These are phyloP conservation scores for Acromyrmex charruanus DNA, from an alignment of 1,140 invertebrate species.

Conservation along the genomic window DNA sequence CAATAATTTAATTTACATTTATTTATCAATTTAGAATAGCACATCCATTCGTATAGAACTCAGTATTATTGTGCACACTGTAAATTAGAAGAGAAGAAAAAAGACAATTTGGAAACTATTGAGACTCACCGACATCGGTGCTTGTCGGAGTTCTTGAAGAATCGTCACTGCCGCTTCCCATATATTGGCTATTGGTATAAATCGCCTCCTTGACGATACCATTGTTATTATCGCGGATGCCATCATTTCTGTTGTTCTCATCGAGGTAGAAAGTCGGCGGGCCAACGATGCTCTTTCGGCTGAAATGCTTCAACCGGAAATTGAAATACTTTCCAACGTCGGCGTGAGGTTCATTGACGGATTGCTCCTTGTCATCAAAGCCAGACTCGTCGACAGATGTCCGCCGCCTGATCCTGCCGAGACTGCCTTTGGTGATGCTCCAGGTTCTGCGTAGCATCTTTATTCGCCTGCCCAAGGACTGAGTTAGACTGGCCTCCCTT, in stretches of 20 bases:
- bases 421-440: constrained; percentile 85
- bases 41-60: neutral
- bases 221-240: constrained; percentile 61
- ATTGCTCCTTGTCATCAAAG: constrained; percentile 56
- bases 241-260: constrained; percentile 55
- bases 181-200: constrained; percentile 75
- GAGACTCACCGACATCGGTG: constrained; percentile 30
- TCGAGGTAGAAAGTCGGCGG: constrained; percentile 83
- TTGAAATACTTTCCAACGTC: constrained; percentile 79
- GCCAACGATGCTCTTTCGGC: constrained; percentile 70
- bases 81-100: constrained; percentile 16
- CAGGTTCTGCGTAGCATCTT: constrained; percentile 83
- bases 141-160: constrained; percentile 62
- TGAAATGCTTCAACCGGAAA: constrained; percentile 80
- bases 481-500: constrained; percentile 80
- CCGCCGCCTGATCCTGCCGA: constrained; percentile 81
- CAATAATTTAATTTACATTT: neutral
- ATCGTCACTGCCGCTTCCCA: constrained; percentile 67
- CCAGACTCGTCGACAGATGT: constrained; percentile 70
- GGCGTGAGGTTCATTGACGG: constrained; percentile 69
- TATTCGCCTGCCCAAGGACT: constrained; percentile 81
- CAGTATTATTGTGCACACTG: neutral
- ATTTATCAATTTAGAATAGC: constrained; percentile 1
- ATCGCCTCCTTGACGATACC: constrained; percentile 74
- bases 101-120: neutral